phyloP scores from a whole-genome alignment of 2,888 invertebrate genomes.

The Drosophila kuntzei region DNA sequence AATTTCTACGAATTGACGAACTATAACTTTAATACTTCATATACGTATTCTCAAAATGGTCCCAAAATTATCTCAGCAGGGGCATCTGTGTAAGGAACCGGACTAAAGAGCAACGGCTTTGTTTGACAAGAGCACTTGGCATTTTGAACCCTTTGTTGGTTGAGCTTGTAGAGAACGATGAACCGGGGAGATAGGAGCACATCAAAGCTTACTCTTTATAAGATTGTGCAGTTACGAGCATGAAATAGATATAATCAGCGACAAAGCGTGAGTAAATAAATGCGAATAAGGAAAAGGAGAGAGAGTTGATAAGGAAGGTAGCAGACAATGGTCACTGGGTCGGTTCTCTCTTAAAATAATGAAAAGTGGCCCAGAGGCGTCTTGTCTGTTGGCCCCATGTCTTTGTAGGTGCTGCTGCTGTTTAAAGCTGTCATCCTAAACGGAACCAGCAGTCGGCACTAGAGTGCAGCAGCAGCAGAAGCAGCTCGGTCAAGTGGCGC shows the following conservation, averaged over 20 bases:
- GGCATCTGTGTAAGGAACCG: conserved; percentile 7
- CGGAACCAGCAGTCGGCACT: conserved; percentile 40
- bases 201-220: conserved; percentile 62
- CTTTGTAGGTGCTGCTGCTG: conserved; percentile 38
- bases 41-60: conserved; percentile 2
- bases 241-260: conserved; percentile 15
- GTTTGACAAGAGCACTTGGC: conserved; percentile 20
- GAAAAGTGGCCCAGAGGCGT: conserved; percentile 61
- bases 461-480: conserved; percentile 28
- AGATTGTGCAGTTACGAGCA: conserved; percentile 47
- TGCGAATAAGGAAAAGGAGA: conserved; percentile 17
- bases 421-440: conserved; percentile 54
- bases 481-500: conserved; percentile 78
- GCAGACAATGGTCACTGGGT: conserved; percentile 62
- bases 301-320: neutral
- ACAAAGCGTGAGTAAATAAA: conserved; percentile 52
- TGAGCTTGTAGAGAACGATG: conserved; percentile 56
- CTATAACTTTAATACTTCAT: conserved; percentile 10
- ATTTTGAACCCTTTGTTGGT: conserved; percentile 49
- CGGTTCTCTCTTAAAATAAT: conserved; percentile 69
- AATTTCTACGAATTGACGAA: conserved; percentile 30
- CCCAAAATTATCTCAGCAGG: conserved; percentile 15
- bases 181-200: conserved; percentile 67
- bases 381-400: conserved; percentile 34
- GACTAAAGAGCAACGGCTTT: conserved; percentile 29